These are phyloP conservation scores for Cossypha caffra DNA, from an alignment of 2,797 vertebrate genomes.

Conservation along the genomic window DNA sequence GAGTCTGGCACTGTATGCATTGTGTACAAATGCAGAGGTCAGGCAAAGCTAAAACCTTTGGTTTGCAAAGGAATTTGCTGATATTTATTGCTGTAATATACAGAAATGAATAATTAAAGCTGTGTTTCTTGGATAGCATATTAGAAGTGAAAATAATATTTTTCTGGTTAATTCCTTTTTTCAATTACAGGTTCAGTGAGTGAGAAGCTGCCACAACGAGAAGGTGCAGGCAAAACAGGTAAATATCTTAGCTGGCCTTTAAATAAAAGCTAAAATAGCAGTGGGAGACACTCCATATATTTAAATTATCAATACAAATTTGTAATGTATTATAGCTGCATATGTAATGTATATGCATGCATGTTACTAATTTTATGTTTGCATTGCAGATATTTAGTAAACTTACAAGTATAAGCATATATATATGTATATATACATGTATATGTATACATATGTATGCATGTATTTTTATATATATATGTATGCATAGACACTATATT, in stretches of 20 bases:
- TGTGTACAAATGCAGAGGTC: not conserved
- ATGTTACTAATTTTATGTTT: not conserved
- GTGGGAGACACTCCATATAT: not conserved
- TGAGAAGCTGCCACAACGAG: slow-evolving; percentile 85
- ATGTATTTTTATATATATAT: not conserved
- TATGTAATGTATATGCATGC: not conserved
- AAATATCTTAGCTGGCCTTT: slow-evolving; percentile 71
- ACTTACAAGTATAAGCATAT: accelerated
- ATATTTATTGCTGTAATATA: not conserved
- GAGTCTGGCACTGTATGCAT: not conserved
- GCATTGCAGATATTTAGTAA: not conserved
- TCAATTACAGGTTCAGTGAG: slow-evolving; percentile 83
- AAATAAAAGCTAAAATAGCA: not conserved
- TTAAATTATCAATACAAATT: not conserved
- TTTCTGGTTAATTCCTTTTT: not conserved
- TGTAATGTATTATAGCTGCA: not conserved
- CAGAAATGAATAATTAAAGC: not conserved
- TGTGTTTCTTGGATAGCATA: not conserved
- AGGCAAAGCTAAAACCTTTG: not conserved
- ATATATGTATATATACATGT: not conserved
- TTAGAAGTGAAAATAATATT: not conserved
- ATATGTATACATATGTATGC: not conserved
- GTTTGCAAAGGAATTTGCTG: not conserved
- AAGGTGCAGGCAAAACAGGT: slow-evolving; percentile 93
- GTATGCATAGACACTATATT: not conserved